Conservation (phyloP, 2,888 invertebrate genomes). For the Catocala sponsa region DNA sequence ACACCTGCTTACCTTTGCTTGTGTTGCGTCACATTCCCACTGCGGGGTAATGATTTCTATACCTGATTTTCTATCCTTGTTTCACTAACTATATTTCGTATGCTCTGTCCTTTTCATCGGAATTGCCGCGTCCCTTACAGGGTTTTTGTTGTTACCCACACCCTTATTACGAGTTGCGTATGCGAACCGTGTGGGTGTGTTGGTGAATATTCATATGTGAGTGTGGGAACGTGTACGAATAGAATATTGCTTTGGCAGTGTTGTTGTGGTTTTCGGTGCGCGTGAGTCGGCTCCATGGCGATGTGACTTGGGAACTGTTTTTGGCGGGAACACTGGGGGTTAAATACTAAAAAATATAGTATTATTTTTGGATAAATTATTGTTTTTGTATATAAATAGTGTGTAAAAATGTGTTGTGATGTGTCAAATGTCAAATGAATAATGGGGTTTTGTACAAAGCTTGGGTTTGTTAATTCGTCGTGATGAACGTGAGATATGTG, state of each 20-base stretch:
- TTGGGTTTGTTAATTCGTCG: conserved; percentile 69
- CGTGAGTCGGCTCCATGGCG: conserved; percentile 58
- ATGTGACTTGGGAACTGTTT: conserved; percentile 64
- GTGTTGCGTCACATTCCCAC: conserved; percentile 80
- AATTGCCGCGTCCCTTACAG: conserved; percentile 69
- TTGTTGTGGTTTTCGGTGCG: conserved; percentile 67
- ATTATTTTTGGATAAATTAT: conserved; percentile 42
- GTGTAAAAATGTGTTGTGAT: conserved; percentile 40
- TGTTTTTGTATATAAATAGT: conserved; percentile 24
- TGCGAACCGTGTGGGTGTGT: conserved; percentile 72
- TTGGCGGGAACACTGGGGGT: conserved; percentile 74
- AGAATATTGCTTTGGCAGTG: conserved; percentile 64
- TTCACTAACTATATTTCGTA: conserved; percentile 49
- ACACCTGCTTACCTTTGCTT: conserved; percentile 78
- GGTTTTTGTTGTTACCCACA: conserved; percentile 78
- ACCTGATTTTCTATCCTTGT: conserved; percentile 74
- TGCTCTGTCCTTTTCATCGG: conserved; percentile 65
- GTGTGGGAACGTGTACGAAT: conserved; percentile 68
- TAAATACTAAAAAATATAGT: conserved; percentile 26
- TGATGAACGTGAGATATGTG: conserved; percentile 75
- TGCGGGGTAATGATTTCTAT: conserved; percentile 77
- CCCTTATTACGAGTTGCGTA: conserved; percentile 78
- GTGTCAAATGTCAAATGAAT: conserved; percentile 60
- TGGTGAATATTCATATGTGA: conserved; percentile 57
- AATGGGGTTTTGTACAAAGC: conserved; percentile 67